Evolutionary conservation across 2,113 vertebrate genomes (phyloP), one percentile per base, ranked within the genome.

Genomic region (Nycticryphes semicollaris): DNA sequence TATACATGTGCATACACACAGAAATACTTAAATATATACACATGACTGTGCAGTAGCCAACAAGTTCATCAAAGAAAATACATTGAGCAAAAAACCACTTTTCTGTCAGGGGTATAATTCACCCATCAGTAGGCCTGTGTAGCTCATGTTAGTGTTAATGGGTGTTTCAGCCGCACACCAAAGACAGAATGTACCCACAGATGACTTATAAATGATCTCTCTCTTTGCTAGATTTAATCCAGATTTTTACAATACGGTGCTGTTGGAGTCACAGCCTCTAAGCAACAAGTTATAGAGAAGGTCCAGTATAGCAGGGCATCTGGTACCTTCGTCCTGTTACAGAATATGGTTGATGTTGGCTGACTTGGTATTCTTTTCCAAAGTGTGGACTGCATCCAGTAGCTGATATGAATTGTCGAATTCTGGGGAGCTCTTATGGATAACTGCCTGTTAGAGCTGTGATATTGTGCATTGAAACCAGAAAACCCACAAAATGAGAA

Each of bases 21-120:
- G 69, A 85, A 91, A 95, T 59, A 73, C 86, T 97, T 98, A 98
- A 98, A 93, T 87, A 54, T 73, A 93, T 93, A 85, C 85, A 96
- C 76, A 96, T 96, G 96, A 93, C 96, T 78, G 37, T 85, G 87
- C 76, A 93, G 90, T 97, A 95, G 92, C 93, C 91, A 96, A 48
- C 35, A 92, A 93, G 84, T 93, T 91, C 94, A 86, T 76, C 94
- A 92, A 91, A 97, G 77, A 47, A 79, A 94, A 94, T 82, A 64
- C 59, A 94, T 95, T 1, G 20, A 97, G 90, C 87, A 86, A 84
- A 96, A 97, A 95, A 75, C 77, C 86, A 70, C 78, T 96, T 39
- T 96, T 91, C 95, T 96, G 77, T 96, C 54, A 96, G 69, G 73
- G 92, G 74, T 89, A 82, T 89, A 97, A 88, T 97, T 98, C 88